phyloP scores from a whole-genome alignment of 2,888 invertebrate species.

The Epistrophe eligans region DNA sequence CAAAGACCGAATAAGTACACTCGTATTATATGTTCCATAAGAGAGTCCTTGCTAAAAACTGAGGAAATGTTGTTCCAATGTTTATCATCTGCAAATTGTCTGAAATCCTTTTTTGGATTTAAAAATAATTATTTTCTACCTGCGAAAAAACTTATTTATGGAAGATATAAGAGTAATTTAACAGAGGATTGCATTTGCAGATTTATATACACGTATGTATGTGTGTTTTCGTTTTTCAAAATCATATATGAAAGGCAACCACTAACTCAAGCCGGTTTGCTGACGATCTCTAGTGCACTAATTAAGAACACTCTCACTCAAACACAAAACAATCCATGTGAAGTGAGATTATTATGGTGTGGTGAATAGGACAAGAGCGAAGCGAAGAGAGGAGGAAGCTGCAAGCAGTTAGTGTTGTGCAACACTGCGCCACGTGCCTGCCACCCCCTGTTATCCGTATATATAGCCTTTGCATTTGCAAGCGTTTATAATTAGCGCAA shows the following conservation, averaged over 20 bases:
- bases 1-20: too few relatives aligned
- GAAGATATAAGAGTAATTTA: neutral
- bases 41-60: neutral
- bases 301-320: conserved; percentile 45
- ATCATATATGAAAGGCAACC: neutral
- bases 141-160: neutral
- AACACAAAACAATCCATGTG: conserved; percentile 38
- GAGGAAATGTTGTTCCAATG: neutral
- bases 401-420: conserved; percentile 6
- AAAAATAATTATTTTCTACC: conserved; percentile 16
- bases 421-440: conserved; percentile 6
- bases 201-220: neutral
- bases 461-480: conserved; percentile 34
- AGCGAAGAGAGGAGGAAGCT: neutral
- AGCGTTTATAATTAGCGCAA: conserved; percentile 57
- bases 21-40: neutral
- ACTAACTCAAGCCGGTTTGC: neutral
- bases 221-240: neutral
- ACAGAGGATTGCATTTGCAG: conserved; percentile 4
- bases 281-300: conserved; percentile 39
- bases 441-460: neutral
- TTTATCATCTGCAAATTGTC: conserved; percentile 12
- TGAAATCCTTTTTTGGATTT: conserved; percentile 6
- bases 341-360: conserved; percentile 27
- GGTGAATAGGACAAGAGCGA: conserved; percentile 16